A percentile compares a stretch with the other conserved stretches of the same genome.
Evolutionary conservation across 2,113 vertebrate genomes (phyloP).

Genomic region (Nesogale talazaci): DNA sequence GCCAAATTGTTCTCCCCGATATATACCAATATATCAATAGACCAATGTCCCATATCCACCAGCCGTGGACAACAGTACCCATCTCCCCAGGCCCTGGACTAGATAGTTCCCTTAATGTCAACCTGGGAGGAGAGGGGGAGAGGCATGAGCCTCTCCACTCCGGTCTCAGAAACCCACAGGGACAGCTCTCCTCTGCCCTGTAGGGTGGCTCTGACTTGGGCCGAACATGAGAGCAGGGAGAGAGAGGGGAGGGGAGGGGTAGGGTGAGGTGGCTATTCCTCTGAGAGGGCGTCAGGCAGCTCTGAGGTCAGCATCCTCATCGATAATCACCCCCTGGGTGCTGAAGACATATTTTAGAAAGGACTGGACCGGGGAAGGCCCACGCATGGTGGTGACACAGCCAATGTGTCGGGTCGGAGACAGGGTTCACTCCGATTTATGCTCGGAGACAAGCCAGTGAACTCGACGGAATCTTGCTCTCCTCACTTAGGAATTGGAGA

Average conservation of each 20-base stretch:
- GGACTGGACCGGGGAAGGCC: too few species aligned
- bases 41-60: not conserved
- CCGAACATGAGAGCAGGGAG: too few species aligned
- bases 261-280: not conserved
- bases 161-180: too few species aligned
- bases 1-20: too few species aligned
- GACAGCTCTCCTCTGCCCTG: too few species aligned
- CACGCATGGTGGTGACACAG: accelerated
- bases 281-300: not conserved
- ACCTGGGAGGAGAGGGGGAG: too few species aligned
- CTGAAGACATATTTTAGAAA: too few species aligned
- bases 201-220: too few species aligned
- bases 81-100: accelerated
- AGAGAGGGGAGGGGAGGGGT: too few species aligned
- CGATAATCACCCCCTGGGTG: not conserved
- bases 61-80: accelerated
- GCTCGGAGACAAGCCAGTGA: not conserved
- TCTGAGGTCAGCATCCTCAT: not conserved
- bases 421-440: not conserved
- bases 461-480: not conserved
- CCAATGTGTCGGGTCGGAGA: not conserved
- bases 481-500: not conserved
- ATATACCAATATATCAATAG: too few species aligned
- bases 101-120: not conserved
- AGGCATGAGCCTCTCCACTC: too few species aligned